Conservation (phyloP, 1,140 invertebrate species). For the Drosophila obscura region DNA sequence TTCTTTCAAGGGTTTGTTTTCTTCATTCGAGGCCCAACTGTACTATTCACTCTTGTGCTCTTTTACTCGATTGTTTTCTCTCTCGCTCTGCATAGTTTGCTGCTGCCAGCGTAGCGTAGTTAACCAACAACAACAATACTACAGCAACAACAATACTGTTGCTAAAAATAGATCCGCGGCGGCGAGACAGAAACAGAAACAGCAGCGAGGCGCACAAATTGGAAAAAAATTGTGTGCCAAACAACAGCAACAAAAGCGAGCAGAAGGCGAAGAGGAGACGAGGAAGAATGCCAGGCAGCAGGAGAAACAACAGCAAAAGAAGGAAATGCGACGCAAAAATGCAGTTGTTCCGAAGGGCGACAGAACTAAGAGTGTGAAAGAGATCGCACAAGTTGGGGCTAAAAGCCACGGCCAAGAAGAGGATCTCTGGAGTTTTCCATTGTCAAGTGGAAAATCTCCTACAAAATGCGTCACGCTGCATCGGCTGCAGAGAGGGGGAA, state of each 20-base stretch:
- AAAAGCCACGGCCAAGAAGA: slow-evolving; percentile 28
- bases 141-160: slow-evolving; percentile 48
- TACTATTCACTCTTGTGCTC: slow-evolving; percentile 9
- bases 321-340: slow-evolving; percentile 66
- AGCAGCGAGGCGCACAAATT: slow-evolving; percentile 55
- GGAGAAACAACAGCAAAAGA: slow-evolving; percentile 44
- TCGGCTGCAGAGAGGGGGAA: background rate
- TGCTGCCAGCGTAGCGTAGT: slow-evolving; percentile 77
- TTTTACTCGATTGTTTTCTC: slow-evolving; percentile 36
- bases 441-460: slow-evolving; percentile 25
- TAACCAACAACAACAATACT: slow-evolving; percentile 59
- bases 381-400: slow-evolving; percentile 6
- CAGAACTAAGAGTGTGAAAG: background rate
- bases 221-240: slow-evolving; percentile 55
- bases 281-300: slow-evolving; percentile 42
- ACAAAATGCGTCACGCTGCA: slow-evolving; percentile 35
- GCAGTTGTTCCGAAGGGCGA: slow-evolving; percentile 20
- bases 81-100: slow-evolving; percentile 59
- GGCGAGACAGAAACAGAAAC: slow-evolving; percentile 68
- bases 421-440: slow-evolving; percentile 33
- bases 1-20: background rate
- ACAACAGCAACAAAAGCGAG: slow-evolving; percentile 49
- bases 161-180: slow-evolving; percentile 77
- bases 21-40: slow-evolving; percentile 6
- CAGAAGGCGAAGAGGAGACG: slow-evolving; percentile 18